These are phyloP conservation scores for Megaceryle maxima DNA, from an alignment of 2,113 vertebrate genomes.

Conservation along the genomic window DNA sequence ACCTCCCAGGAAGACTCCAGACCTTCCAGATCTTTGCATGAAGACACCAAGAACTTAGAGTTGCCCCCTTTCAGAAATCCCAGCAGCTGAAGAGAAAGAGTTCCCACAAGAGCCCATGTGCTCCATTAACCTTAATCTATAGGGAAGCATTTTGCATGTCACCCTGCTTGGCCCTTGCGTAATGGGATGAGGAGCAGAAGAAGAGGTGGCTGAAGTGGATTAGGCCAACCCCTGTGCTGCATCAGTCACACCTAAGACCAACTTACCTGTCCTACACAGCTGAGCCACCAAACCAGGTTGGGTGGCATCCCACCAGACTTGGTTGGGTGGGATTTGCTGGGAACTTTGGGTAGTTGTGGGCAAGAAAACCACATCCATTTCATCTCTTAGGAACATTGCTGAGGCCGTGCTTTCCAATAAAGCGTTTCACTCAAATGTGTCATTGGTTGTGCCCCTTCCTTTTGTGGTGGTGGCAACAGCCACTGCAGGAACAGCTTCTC, in stretches of 20 bases:
- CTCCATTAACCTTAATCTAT: too few species aligned
- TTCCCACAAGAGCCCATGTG: too few species aligned
- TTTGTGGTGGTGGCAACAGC: background rate
- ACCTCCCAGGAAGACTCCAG: too few species aligned
- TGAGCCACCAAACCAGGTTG: background rate
- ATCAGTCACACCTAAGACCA: background rate
- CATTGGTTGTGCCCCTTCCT: background rate
- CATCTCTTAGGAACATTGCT: rapidly evolving
- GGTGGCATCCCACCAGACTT: background rate
- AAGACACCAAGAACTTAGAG: too few species aligned
- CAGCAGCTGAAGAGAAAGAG: too few species aligned
- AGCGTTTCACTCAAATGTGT: background rate
- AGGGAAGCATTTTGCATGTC: too few species aligned
- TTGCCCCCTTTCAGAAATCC: too few species aligned
- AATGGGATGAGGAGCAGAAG: too few species aligned
- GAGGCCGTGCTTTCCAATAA: background rate
- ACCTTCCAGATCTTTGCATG: too few species aligned
- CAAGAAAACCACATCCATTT: rapidly evolving
- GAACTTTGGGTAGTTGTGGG: background rate
- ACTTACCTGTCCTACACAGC: background rate
- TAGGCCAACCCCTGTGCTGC: background rate
- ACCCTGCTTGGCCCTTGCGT: too few species aligned
- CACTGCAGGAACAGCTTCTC: background rate
- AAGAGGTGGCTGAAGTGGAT: background rate
- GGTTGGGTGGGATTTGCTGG: background rate